Base-by-base conservation (phyloP, 2,888 invertebrate genomes). In the Scrobipalpa costella region DNA sequence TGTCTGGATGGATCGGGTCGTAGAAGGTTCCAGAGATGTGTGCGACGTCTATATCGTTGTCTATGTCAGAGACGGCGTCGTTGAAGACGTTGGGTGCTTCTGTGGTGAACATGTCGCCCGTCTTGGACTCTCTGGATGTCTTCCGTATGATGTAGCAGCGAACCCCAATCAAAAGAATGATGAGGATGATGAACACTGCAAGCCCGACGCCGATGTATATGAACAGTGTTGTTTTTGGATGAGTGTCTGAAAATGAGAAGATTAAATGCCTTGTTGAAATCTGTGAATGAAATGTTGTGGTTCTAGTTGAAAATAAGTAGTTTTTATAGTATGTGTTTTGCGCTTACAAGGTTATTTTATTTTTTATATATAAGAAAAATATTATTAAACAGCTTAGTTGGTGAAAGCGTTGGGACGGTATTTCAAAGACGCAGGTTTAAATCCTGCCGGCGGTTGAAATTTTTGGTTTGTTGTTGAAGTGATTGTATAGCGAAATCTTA, bases 1-100 rank as follows among this genome's bases (percentile, higher is more conserved):
- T 90, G 63, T 91, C 91, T 55, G 91, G 91, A 72, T 91, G 90
- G 0, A 83, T 74, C 1, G 89, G 88, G 67, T 91, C 91, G 64
- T 89, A 88, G 75, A 90, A 91, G 0, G 86, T 86, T 70, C 90
- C 91, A 69, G 90, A 91, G 65, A 91, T 89, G 64, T 90, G 91
- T 67, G 86, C 85, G 0, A 91, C 81, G 27, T 89, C 90, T 7
- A 81, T 82, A 61, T 91, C 91, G 58, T 89, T 89, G 64, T 91
- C 91, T 13, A 90, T 81, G 66, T 91, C 91, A 36, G 91, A 90
- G 15, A 82, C 79, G 0, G 81, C 81, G 62, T 91, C 90, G 64
- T 79, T 88, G 70, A 90, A 91, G 7, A 91, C 84, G 64, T 90
- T 91, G 0, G 91, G 91, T 3, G 87, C 81, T 69, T 90, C 90